These are phyloP conservation scores for Temnothorax curvispinosus DNA, from an alignment of 1,140 invertebrate species.

Conservation along the genomic window DNA sequence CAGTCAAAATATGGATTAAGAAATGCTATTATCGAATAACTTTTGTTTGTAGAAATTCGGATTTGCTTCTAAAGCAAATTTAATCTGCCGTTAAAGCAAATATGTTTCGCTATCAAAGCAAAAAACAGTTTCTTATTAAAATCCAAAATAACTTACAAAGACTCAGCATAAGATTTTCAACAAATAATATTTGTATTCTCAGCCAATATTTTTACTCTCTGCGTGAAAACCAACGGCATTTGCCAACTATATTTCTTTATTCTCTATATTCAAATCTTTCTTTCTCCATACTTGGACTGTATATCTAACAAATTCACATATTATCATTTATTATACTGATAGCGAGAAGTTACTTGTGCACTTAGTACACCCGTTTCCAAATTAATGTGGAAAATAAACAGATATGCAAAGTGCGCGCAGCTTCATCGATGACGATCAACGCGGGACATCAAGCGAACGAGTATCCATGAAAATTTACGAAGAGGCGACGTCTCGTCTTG, in stretches of 20 bases:
- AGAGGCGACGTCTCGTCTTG: neutral
- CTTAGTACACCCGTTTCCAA: neutral
- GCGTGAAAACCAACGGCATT: neutral
- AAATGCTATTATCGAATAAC: neutral
- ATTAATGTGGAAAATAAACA: neutral
- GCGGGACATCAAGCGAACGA: neutral
- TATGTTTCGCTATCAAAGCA: neutral
- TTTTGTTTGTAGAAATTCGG: neutral
- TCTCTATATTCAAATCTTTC: neutral
- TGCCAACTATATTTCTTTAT: neutral
- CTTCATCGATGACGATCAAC: neutral
- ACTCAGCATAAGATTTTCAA: neutral
- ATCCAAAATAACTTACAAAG: neutral
- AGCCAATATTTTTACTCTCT: neutral
- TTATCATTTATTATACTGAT: neutral
- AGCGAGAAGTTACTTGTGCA: neutral
- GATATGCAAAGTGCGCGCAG: neutral
- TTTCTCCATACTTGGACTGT: neutral
- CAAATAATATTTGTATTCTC: neutral
- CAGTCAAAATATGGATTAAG: neutral
- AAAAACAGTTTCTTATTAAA: neutral
- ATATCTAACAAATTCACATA: neutral
- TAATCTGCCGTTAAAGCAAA: neutral
- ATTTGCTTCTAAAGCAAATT: slow-evolving; percentile 4
- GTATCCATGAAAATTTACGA: slow-evolving; percentile 4